Evolutionary conservation across 1,140 invertebrate species (phyloP), one percentile per base, ranked within the genome.

Genomic region (Polypedilum pembai): DNA sequence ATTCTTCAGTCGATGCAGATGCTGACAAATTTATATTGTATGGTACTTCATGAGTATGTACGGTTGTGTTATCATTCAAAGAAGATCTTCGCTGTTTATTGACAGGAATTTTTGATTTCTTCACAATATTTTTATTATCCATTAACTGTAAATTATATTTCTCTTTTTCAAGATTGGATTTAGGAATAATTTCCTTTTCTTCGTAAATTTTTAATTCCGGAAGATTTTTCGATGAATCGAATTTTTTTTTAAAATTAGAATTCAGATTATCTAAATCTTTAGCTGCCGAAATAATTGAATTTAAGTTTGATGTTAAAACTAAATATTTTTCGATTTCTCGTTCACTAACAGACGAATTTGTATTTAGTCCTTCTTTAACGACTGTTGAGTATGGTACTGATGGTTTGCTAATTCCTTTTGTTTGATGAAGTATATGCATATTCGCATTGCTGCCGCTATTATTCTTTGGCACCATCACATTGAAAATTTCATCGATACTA

Each of bases 401-500:
- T 8, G 17, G 65, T 18, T 12, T 69, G 17, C 17, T 21, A 69
- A 69, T 69, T 69, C 5, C 5, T 69, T 69, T 56, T 56, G 45
- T 56, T 15, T 56, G 45, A 15, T 56, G 45, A 4, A n/a, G 8
- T 12, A 56, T 15, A 12, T 56, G n/a, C 15, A 4, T n/a, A 15
- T 56, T 15, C 1, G 45, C 10, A 15, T 15, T 56, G 12, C 15
- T 56, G 12, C 12, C 17, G 18, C 18, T 20, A 7, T 18, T 69
- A 7, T 20, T 21, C 20, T 69, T n/a, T 69, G 65, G 17, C 17
- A 69, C 65, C 65, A 69, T 69, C 17, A 69, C 65, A 69, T 69
- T 69, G 17, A 69, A 69, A 21, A 69, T 8, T 20, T 69, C 15
- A n/a, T 69, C 65, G 65, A 33, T 33, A 33, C 17, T n/a, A 8